Evolutionary conservation across 2,113 vertebrate genomes (phyloP), one percentile per base, ranked within the genome.

Genomic region (Atherinomorus stipes): DNA sequence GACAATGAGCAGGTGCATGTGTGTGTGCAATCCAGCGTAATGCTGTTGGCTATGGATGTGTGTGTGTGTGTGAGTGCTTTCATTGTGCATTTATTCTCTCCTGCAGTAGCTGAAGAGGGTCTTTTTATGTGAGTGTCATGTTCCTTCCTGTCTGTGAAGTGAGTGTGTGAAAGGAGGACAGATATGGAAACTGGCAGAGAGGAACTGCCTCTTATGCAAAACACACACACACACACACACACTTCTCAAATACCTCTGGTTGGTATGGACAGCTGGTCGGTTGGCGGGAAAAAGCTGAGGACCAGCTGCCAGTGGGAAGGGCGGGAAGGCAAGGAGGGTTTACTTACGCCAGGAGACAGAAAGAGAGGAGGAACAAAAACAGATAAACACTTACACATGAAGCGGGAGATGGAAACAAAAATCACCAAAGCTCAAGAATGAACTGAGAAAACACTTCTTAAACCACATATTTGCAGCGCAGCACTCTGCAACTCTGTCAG

Each of bases 221-320:
- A 62, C 64, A 68, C 76, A 56, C 66, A 53, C 76, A 56, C 72
- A 53, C 59, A 56, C 62, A 70, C 76, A 67, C 77, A 74, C 59
- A 68, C 64, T 38, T 70, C 53, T 72, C 64, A 84, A 87, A 85
- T 86, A 74, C 83, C 81, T 82, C 78, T 51, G 58, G 70, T 71
- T 79, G 40, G 61, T 51, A 50, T 68, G 58, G 85, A 84, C 90
- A 90, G 88, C 88, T 90, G 90, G 68, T 81, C 23, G 6, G 71
- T 85, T 88, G 84, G 86, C 80, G 87, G 81, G 84, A 89, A 88
- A 90, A 87, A 83, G 42, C 71, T 64, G 61, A 70, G 76, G 66
- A 64, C 75, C 87, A 85, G 85, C 88, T 85, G 87, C 87, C 80
- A 76, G 58, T 45, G 64, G 42, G 64, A 66, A 47, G 44, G 54